phyloP scores from a whole-genome alignment of 1,140 invertebrate species.

The Drosophila nigromelanica region DNA sequence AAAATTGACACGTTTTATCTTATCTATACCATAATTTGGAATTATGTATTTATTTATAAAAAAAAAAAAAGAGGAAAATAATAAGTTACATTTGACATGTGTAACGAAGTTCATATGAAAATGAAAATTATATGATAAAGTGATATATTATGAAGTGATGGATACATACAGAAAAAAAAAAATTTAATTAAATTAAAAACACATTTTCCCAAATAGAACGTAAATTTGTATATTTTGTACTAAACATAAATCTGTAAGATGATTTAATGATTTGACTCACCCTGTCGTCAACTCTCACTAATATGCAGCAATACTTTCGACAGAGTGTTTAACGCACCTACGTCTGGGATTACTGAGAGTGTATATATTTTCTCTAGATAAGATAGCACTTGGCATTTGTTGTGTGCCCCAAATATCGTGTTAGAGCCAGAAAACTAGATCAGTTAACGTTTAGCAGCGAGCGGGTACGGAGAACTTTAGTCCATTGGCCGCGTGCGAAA shows the following conservation, averaged over 20 bases:
- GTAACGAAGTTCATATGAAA: slow-evolving; percentile 32
- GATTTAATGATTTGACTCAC: neutral
- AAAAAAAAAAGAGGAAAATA: slow-evolving; percentile 33
- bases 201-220: neutral
- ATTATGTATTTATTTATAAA: slow-evolving; percentile 49
- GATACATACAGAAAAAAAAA: neutral
- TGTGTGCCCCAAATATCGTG: slow-evolving; percentile 14
- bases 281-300: neutral
- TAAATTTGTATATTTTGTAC: too few species aligned
- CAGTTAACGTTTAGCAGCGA: slow-evolving; percentile 55
- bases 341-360: slow-evolving; percentile 29
- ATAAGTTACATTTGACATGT: slow-evolving; percentile 44
- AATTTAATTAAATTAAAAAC: neutral
- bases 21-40: slow-evolving; percentile 47
- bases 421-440: slow-evolving; percentile 23
- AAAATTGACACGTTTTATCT: slow-evolving; percentile 51
- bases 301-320: neutral
- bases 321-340: slow-evolving; percentile 4
- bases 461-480: slow-evolving; percentile 41
- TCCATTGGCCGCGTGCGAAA: neutral
- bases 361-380: slow-evolving; percentile 18
- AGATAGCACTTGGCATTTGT: slow-evolving; percentile 29
- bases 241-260: neutral
- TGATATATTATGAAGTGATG: neutral
- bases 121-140: neutral